These are phyloP conservation scores for Pseudanteris insignis DNA, from an alignment of 2,888 invertebrate species.

Conservation along the genomic window DNA sequence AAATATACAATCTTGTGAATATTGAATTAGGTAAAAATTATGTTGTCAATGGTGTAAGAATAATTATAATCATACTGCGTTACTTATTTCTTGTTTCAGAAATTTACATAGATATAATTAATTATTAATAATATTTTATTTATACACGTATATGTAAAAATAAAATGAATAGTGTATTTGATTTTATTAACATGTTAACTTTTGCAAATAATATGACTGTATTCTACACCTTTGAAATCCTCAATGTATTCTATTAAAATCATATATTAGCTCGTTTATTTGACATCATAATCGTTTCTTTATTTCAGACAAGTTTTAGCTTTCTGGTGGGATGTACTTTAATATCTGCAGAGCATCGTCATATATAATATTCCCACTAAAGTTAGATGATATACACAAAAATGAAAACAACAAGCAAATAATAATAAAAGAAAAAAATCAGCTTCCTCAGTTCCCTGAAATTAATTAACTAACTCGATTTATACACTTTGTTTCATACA, in stretches of 20 bases:
- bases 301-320: conserved; percentile 67
- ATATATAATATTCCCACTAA: conserved; percentile 43
- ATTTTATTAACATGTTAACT: no score
- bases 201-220: no score
- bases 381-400: conserved; percentile 38
- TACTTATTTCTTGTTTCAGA: conserved; percentile 40
- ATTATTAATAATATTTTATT: conserved; percentile 1
- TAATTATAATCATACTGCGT: conserved; percentile 25
- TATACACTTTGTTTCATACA: conserved; percentile 14
- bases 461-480: conserved; percentile 11
- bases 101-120: conserved; percentile 18
- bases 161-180: no score
- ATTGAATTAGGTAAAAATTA: no score
- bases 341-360: conserved; percentile 61
- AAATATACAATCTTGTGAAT: not conserved
- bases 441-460: conserved; percentile 29
- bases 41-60: conserved; percentile 62
- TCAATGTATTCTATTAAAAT: conserved; percentile 8
- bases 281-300: conserved; percentile 62
- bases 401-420: conserved; percentile 16
- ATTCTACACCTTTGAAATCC: conserved; percentile 40
- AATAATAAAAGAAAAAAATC: conserved; percentile 19
- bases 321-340: conserved; percentile 64
- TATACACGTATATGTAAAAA: not conserved
- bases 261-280: conserved; percentile 47